Percentiles rank a stretch among this genome's conserved stretches.
These are phyloP conservation scores for Vidua chalybeata DNA, from an alignment of 2,113 vertebrate species.

Conservation along the genomic window DNA sequence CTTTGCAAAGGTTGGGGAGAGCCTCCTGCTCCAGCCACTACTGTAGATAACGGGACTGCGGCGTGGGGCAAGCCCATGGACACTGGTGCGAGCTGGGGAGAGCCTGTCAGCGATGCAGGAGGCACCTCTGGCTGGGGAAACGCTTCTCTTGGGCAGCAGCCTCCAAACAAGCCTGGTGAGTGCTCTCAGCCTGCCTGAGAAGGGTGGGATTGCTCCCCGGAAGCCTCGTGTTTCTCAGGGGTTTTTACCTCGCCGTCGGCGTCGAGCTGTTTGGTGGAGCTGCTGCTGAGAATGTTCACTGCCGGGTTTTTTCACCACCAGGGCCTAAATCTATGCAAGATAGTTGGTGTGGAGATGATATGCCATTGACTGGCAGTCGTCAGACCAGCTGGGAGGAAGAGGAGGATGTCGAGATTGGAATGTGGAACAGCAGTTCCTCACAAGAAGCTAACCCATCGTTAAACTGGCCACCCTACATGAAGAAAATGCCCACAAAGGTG, in stretches of 20 bases:
- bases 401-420: slow-evolving; percentile 95
- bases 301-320: slow-evolving; percentile 2
- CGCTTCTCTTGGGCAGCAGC: slow-evolving; percentile 77
- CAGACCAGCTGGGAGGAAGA: slow-evolving; percentile 92
- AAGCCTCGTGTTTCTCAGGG: neutral
- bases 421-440: slow-evolving; percentile 91
- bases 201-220: neutral
- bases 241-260: neutral
- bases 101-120: slow-evolving; percentile 74
- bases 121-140: slow-evolving; percentile 78
- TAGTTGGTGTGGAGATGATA: slow-evolving; percentile 89
- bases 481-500: slow-evolving; percentile 93
- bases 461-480: slow-evolving; percentile 90
- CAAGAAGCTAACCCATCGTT: slow-evolving; percentile 87
- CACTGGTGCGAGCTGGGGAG: slow-evolving; percentile 84
- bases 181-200: neutral
- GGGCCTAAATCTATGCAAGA: slow-evolving; percentile 95
- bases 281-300: neutral
- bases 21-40: slow-evolving; percentile 80
- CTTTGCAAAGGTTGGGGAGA: slow-evolving; percentile 89
- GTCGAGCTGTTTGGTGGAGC: neutral
- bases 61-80: slow-evolving; percentile 96
- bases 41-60: slow-evolving; percentile 94
- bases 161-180: slow-evolving; percentile 87
- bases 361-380: slow-evolving; percentile 76